Evolutionary conservation across 2,888 invertebrate genomes (phyloP).

Genomic region (Molorchus minor): DNA sequence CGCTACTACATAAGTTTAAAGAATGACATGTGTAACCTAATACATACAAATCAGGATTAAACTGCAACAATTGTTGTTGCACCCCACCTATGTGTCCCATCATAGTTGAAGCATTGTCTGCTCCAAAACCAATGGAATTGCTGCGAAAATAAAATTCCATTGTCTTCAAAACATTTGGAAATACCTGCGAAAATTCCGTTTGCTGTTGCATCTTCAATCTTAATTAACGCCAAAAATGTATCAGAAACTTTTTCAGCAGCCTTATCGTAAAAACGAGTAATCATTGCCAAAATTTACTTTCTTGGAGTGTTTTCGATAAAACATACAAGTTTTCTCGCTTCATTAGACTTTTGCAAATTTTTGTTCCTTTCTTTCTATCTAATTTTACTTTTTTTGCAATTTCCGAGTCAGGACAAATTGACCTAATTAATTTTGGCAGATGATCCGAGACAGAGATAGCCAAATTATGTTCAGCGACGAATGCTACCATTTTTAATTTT

Average conservation of each 20-base stretch:
- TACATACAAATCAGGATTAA: constrained; percentile 27
- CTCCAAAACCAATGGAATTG: constrained; percentile 29
- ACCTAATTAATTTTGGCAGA: constrained; percentile 19
- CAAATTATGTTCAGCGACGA: constrained; percentile 21
- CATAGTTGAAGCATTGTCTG: constrained; percentile 33
- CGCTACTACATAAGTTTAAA: constrained; percentile 4
- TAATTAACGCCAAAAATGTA: constrained; percentile 19
- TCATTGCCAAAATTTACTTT: constrained; percentile 25
- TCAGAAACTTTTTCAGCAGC: constrained; percentile 9
- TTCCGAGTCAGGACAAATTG: constrained; percentile 19
- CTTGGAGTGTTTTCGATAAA: constrained; percentile 1
- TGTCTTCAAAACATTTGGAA: constrained; percentile 15
- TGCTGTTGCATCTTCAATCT: constrained; percentile 25
- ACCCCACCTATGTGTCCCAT: constrained; percentile 26
- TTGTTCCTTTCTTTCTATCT: constrained; percentile 8
- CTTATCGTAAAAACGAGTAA: constrained; percentile 26
- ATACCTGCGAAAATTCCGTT: constrained; percentile 20
- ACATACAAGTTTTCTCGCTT: constrained; percentile 9
- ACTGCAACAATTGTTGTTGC: constrained; percentile 15
- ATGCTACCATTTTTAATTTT: constrained; percentile 15
- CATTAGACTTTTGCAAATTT: constrained; percentile 9
- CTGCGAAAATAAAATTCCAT: constrained; percentile 17
- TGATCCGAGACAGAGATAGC: constrained; percentile 16
- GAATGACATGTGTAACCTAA: constrained; percentile 26
- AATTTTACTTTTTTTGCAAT: constrained; percentile 10